phyloP scores from a whole-genome alignment of 2,113 vertebrate genomes.

The Redunca redunca region DNA sequence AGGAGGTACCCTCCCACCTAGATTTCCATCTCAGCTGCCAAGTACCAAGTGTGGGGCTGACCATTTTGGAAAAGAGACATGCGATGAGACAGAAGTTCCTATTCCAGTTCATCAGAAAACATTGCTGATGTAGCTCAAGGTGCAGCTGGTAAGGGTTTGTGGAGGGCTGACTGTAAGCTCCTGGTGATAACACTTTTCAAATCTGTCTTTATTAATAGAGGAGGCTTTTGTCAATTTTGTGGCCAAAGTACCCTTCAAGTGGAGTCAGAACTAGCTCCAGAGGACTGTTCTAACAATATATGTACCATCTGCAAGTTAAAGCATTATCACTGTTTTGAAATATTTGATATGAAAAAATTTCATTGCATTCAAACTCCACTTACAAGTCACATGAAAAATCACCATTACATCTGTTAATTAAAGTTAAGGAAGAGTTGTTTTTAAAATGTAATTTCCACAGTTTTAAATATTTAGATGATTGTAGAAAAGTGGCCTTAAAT shows the following conservation, averaged over 20 bases:
- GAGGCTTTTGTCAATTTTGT: neutral
- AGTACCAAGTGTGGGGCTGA: neutral
- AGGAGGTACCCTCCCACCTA: neutral
- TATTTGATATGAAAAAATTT: neutral
- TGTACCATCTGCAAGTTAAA: neutral
- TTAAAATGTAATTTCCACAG: neutral
- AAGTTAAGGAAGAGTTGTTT: slow-evolving; percentile 14
- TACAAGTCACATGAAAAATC: neutral
- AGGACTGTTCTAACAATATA: neutral
- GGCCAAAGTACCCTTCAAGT: neutral
- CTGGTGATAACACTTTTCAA: neutral
- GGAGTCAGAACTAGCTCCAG: neutral
- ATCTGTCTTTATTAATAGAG: neutral
- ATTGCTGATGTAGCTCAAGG: neutral
- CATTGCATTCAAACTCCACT: neutral
- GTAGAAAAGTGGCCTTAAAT: neutral
- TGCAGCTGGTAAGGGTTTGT: neutral
- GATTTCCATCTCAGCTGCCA: neutral
- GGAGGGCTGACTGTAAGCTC: neutral
- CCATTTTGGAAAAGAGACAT: neutral
- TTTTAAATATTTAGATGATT: slow-evolving; percentile 39
- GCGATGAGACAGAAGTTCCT: neutral
- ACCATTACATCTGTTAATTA: neutral
- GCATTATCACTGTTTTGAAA: neutral
- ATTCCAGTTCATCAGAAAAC: neutral